Percentiles rank a stretch among this genome's conserved stretches.
Conservation (phyloP, 2,113 vertebrate genomes). For the Dromiciops gliroides region DNA sequence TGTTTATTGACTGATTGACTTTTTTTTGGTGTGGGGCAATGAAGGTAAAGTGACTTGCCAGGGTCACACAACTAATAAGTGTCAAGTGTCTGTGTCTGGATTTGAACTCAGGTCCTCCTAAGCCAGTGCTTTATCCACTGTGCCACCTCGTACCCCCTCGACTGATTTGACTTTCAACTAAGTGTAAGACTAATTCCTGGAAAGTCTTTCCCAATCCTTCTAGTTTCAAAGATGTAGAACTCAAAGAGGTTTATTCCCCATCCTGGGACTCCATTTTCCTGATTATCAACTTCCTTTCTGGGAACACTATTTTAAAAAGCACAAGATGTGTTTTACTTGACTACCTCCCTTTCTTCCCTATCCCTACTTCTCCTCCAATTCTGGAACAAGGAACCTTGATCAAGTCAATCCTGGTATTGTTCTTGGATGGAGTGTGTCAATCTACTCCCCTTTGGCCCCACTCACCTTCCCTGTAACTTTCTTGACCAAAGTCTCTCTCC, state of each 20-base stretch:
- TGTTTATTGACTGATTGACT: background rate
- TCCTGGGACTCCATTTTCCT: background rate
- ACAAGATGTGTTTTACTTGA: background rate
- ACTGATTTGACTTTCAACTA: background rate
- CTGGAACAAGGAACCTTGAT: background rate
- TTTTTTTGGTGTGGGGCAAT: too few relatives aligned
- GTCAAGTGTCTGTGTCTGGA: too few relatives aligned
- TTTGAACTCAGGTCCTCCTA: too few relatives aligned
- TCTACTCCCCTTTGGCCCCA: background rate
- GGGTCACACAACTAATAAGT: too few relatives aligned
- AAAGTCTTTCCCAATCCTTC: background rate
- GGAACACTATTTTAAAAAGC: background rate
- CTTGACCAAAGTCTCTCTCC: background rate
- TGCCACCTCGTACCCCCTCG: too few relatives aligned
- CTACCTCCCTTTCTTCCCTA: background rate
- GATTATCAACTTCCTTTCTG: background rate
- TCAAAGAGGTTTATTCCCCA: background rate
- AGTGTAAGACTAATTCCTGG: background rate
- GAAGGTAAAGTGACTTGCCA: too few relatives aligned
- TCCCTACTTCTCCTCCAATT: background rate
- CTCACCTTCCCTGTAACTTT: background rate
- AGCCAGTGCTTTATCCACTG: too few relatives aligned
- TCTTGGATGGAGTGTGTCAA: background rate
- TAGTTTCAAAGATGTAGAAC: background rate
- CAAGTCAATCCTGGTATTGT: background rate